Evolutionary conservation across 2,113 vertebrate species (phyloP).

Genomic region (Emberiza fucata): DNA sequence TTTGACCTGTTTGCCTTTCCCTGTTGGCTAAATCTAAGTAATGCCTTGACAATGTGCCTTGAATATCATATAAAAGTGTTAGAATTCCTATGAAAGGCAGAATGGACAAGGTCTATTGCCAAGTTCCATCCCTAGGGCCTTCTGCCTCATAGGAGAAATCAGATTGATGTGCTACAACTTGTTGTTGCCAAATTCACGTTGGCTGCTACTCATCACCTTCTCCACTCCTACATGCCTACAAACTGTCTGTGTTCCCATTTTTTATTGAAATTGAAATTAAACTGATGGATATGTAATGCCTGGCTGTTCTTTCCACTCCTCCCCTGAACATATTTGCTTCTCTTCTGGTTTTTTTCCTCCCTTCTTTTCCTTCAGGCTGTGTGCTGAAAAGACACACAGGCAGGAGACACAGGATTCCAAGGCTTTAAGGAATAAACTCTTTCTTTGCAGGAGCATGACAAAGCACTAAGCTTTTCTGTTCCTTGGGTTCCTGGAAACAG

Average conservation of each 20-base stretch:
- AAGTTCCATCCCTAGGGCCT: neutral
- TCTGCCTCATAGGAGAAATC: neutral
- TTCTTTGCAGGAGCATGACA: neutral
- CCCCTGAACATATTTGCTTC: neutral
- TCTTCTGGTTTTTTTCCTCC: rapidly evolving
- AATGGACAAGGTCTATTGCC: neutral
- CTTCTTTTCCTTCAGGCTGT: neutral
- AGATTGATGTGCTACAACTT: neutral
- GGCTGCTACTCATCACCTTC: neutral
- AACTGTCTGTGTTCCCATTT: neutral
- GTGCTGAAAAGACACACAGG: neutral
- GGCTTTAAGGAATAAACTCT: neutral
- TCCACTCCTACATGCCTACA: neutral
- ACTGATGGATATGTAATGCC: neutral
- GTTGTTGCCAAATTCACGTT: neutral
- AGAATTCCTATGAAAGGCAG: neutral
- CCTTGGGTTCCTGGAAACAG: neutral
- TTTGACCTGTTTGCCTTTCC: neutral
- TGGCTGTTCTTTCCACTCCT: neutral
- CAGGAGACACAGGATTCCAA: neutral
- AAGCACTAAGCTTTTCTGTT: neutral
- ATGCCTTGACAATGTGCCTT: neutral
- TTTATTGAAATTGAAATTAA: neutral
- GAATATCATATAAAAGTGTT: neutral
- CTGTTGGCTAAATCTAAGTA: neutral